Evolutionary conservation across 2,888 invertebrate species (phyloP), one percentile per base, ranked within the genome.

Genomic region (Kryphioiulus occultus): DNA sequence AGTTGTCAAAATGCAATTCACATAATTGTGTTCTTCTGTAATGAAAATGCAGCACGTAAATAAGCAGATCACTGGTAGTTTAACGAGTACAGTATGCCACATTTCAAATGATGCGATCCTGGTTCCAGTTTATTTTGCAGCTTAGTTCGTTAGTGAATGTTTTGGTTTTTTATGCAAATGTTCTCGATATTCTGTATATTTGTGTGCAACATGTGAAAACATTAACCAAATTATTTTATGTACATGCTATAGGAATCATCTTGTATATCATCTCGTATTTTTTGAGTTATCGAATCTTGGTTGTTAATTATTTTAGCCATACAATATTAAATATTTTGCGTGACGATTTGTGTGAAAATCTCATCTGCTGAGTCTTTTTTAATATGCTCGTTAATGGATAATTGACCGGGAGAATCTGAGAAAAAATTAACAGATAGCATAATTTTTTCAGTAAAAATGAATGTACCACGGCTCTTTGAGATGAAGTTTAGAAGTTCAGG

Each of bases 41-140:
- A 42, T 42, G 4, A 59, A n/a, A 59, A 59, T 59, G 53, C 53
- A n/a, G n/a, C 53, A 59, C n/a, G 53, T 59, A 59, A 59, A 59
- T 59, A n/a, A n/a, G n/a, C n/a, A n/a, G n/a, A 59, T 59, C 53
- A 59, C 53, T 59, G n/a, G 53, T 59, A 59, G n/a, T 59, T 59
- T 59, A 5, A n/a, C n/a, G n/a, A n/a, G n/a, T n/a, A 59, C 19
- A n/a, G 3, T 17, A 47, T 59, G 53, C n/a, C 53, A 59, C 53
- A 3, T 59, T 59, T 59, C 53, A n/a, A n/a, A 59, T 59, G n/a
- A 59, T 59, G 53, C 53, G n/a, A 59, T 12, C n/a, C 19, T 1
- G 53, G n/a, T 59, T 47, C 19, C 0, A 59, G 53, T 5, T 59
- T 59, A 19, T 59, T 59, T 59, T 59, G n/a, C 42, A 7, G 42